Evolutionary conservation across 2,113 vertebrate species (phyloP).

Genomic region (Nestor notabilis): DNA sequence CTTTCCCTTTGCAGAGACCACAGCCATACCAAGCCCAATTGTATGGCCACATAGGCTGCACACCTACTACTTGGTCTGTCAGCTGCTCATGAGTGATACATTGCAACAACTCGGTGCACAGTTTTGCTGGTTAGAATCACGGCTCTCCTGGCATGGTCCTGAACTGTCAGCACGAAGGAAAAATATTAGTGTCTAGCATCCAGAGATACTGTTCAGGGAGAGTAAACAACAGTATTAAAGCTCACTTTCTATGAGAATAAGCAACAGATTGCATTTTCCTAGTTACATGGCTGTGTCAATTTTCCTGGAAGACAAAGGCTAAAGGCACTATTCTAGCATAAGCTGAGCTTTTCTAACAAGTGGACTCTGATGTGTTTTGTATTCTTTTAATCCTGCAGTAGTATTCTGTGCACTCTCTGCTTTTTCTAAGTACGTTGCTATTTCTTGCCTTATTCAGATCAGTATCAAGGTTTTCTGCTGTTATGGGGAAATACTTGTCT

Average conservation of each 20-base stretch:
- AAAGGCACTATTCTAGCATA: not conserved
- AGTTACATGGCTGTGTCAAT: not conserved
- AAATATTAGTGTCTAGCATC: not conserved
- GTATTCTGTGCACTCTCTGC: not conserved
- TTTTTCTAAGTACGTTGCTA: not conserved
- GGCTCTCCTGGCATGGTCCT: not conserved
- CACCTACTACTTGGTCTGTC: not conserved
- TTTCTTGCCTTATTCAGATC: not conserved
- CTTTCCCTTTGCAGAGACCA: not conserved
- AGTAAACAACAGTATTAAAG: not conserved
- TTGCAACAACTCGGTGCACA: not conserved
- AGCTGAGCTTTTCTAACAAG: not conserved
- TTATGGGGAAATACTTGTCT: not conserved
- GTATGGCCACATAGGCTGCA: not conserved
- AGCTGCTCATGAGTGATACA: not conserved
- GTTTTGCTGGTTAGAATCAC: not conserved
- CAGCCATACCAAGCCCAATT: rapidly evolving
- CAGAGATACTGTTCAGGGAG: not conserved
- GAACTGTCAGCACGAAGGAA: not conserved
- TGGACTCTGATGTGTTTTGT: not conserved
- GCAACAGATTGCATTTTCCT: not conserved
- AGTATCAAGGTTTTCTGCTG: not conserved
- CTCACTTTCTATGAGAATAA: not conserved
- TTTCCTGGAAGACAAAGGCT: not conserved
- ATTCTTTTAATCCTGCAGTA: not conserved